phyloP scores from a whole-genome alignment of 2,888 invertebrate species.

The Drosophila austrosaltans region DNA sequence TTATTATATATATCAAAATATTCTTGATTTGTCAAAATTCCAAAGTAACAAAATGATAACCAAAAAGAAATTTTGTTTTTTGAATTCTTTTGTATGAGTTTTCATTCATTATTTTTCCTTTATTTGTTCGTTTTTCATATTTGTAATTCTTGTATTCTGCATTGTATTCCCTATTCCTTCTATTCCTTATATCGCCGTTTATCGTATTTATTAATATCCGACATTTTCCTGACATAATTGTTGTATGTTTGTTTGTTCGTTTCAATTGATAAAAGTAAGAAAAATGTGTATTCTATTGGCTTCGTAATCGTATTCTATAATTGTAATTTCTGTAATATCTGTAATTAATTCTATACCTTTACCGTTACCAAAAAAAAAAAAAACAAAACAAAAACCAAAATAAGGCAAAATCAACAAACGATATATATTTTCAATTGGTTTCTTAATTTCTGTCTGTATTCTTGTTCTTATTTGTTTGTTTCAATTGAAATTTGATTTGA shows the following conservation, averaged over 20 bases:
- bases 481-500: neutral
- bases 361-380: conserved; percentile 16
- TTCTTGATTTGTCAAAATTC: conserved; percentile 12
- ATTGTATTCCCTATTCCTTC: conserved; percentile 15
- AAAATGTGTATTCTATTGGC: conserved; percentile 67
- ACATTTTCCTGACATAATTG: conserved; percentile 68
- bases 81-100: neutral
- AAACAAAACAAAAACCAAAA: neutral
- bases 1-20: neutral
- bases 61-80: neutral
- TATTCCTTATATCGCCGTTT: conserved; percentile 18
- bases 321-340: conserved; percentile 45
- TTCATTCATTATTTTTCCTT: neutral
- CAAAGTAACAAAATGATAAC: neutral
- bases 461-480: neutral
- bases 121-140: neutral
- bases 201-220: conserved; percentile 35
- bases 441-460: neutral
- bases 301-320: conserved; percentile 70
- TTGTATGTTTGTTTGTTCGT: conserved; percentile 70
- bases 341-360: conserved; percentile 22
- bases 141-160: conserved; percentile 37
- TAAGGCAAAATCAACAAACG: neutral
- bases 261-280: conserved; percentile 61
- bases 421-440: conserved; percentile 3